A percentile compares a stretch with the other conserved stretches of the same genome.
phyloP scores from a whole-genome alignment of 2,113 vertebrate genomes.

The Bettongia penicillata region DNA sequence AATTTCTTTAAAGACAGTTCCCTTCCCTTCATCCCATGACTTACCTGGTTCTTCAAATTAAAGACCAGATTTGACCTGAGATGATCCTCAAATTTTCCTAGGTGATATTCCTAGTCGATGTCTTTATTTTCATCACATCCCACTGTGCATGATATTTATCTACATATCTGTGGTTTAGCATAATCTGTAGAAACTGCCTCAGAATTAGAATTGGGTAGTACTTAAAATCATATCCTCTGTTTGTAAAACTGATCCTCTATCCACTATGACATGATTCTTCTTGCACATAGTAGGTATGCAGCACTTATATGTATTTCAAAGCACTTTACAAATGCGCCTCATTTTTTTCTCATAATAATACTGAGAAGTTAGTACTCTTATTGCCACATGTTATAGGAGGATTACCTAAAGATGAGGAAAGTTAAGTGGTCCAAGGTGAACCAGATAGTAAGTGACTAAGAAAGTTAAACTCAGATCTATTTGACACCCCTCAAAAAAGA shows the following conservation, averaged over 20 bases:
- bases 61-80: not conserved
- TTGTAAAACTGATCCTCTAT: not conserved
- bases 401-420: accelerated
- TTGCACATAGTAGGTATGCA: not conserved
- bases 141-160: no score
- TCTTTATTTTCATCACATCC: not conserved
- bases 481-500: not conserved
- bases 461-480: not conserved
- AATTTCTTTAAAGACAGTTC: no score
- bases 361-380: not conserved
- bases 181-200: no score
- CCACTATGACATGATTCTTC: not conserved
- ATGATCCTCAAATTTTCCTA: not conserved
- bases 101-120: not conserved
- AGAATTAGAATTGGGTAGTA: not conserved
- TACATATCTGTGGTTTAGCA: no score
- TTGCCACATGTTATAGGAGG: not conserved
- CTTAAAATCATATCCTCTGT: not conserved
- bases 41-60: no score
- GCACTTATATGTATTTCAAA: not conserved
- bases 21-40: no score
- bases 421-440: not conserved
- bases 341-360: not conserved
- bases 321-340: no score
- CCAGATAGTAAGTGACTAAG: not conserved